These are phyloP conservation scores for Argentina silus DNA, from an alignment of 2,797 vertebrate species.

Conservation along the genomic window DNA sequence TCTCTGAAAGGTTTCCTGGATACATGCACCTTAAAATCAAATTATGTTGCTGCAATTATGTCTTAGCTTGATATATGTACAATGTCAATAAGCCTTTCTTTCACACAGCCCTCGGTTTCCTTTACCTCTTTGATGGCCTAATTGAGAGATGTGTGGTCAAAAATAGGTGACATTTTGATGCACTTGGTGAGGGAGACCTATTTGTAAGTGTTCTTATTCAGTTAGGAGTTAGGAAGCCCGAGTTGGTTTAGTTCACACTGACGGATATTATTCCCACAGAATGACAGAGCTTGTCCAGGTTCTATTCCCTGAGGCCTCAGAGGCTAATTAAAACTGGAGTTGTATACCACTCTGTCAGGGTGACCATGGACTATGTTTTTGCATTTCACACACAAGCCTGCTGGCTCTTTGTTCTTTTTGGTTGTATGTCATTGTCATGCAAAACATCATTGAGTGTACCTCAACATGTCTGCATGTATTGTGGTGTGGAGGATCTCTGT, in stretches of 20 bases:
- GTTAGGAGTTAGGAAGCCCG: neutral
- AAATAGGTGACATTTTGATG: neutral
- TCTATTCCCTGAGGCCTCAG: conserved; percentile 17
- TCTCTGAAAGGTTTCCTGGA: too few species aligned
- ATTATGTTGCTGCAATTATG: too few species aligned
- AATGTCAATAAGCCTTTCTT: too few species aligned
- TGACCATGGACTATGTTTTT: conserved; percentile 28
- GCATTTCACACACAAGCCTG: conserved; percentile 47
- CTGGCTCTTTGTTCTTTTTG: conserved; percentile 54
- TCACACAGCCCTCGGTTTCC: neutral
- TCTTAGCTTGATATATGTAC: too few species aligned
- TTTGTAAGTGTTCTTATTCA: neutral
- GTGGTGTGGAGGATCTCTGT: conserved; percentile 52
- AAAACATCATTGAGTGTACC: conserved; percentile 60
- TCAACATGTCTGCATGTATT: conserved; percentile 60
- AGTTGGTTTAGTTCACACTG: neutral
- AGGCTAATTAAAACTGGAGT: conserved; percentile 49
- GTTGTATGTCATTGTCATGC: conserved; percentile 62
- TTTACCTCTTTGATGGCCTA: too few species aligned
- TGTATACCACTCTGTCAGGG: conserved; percentile 34
- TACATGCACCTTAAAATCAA: too few species aligned
- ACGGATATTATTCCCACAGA: neutral
- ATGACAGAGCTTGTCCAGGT: conserved; percentile 2
- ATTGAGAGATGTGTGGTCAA: neutral
- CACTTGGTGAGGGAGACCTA: neutral